Evolutionary conservation across 2,113 vertebrate genomes (phyloP).

Genomic region (Clarias macrocephalus): DNA sequence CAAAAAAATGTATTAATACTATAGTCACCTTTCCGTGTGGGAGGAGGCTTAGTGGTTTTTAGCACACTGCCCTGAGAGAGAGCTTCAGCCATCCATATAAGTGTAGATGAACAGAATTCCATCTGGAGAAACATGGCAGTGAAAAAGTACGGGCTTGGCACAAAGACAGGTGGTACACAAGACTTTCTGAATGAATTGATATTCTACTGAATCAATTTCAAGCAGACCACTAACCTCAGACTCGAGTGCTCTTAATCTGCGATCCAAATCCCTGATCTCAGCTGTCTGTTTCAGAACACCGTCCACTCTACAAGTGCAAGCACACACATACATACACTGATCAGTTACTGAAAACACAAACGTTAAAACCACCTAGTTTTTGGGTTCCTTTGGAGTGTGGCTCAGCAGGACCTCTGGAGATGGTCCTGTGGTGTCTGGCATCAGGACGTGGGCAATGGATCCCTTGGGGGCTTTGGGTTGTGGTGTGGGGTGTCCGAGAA

Average conservation of each 20-base stretch:
- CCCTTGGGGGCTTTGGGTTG: no score
- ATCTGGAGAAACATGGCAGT: slow-evolving; percentile 66
- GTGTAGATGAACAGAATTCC: slow-evolving; percentile 78
- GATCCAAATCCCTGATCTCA: slow-evolving; percentile 53
- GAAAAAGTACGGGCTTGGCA: neutral
- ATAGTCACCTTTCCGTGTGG: slow-evolving; percentile 63
- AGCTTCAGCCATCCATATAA: slow-evolving; percentile 81
- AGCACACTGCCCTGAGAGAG: slow-evolving; percentile 70
- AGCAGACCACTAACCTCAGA: slow-evolving; percentile 35
- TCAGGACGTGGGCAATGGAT: no score
- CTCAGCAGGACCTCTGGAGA: no score
- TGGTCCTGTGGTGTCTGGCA: no score
- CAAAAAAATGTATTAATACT: neutral
- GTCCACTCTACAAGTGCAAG: slow-evolving; percentile 35
- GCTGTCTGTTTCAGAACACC: slow-evolving; percentile 44
- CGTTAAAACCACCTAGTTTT: no score
- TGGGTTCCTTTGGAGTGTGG: no score
- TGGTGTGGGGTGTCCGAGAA: no score
- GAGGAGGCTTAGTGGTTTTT: slow-evolving; percentile 69
- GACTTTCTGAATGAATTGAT: neutral
- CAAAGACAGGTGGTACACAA: no score
- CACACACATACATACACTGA: neutral
- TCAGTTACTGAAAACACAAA: neutral
- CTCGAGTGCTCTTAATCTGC: slow-evolving; percentile 44
- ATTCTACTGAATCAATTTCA: neutral